Base-by-base conservation (phyloP, 2,888 invertebrate genomes). In the Pandemis heparana region DNA sequence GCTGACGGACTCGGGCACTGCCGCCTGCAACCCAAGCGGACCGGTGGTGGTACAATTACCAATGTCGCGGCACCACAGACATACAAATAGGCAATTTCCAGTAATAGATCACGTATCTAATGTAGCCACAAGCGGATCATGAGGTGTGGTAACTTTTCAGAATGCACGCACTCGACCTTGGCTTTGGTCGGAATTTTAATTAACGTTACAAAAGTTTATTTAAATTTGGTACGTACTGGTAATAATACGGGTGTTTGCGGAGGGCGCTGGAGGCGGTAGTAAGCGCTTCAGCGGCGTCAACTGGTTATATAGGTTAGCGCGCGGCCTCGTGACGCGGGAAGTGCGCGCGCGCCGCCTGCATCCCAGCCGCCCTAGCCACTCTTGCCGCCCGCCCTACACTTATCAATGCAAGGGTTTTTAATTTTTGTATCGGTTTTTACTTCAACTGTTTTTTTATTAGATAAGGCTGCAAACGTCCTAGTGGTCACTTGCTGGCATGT, bases 231-330 rank as follows among this genome's bases (percentile, higher is more conserved):
- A 92, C 89, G 90, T 92, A 92, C 92, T 86, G 83, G 79, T 23
- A 82, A 82, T 23, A 82, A 82, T 84, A 83, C 82, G 84, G 89
- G 82, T 91, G 92, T 90, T 89, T 84, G 88, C 90, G 82, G 88
- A 84, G 83, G 86, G 92, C 87, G 88, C 84, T 89, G 88, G 86
- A 83, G 83, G 84, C 82, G 86, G 89, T 89, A 87, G 91, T 92
- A 92, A 89, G 89, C 88, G 83, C 83, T 88, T 84, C 85, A 81
- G 84, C 87, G 83, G 85, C 82, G 87, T 82, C 85, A 82, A 85
- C 87, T 84, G 85, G 89, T 92, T 93, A 92, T 94, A 94, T 94
- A 94, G 94, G 91, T 88, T 92, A 92, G 83, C 73, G 77, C 71
- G 77, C 74, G 80, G 83, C 80, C 92, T 91, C 89, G 89, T 79